Conservation (phyloP, 2,113 vertebrate species). For the Oenanthe oenanthe region DNA sequence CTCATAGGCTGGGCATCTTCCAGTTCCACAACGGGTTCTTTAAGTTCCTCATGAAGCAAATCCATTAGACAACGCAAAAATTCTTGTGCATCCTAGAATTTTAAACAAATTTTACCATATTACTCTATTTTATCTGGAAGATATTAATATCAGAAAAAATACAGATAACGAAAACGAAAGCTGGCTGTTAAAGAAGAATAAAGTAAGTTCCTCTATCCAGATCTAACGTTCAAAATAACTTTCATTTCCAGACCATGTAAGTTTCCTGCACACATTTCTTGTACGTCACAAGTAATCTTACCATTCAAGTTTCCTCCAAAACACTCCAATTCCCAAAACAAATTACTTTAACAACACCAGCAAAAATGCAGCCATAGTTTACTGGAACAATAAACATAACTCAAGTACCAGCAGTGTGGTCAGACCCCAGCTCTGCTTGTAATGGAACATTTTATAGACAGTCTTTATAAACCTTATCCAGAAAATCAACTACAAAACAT, state of each 20-base stretch:
- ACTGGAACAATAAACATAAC: accelerated
- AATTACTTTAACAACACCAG: not conserved
- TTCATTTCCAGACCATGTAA: not conserved
- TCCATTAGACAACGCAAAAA: slow-evolving; percentile 98
- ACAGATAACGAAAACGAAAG: not conserved
- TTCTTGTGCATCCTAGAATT: slow-evolving; percentile 94
- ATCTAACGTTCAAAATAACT: not conserved
- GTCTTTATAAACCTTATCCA: not conserved
- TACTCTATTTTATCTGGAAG: not conserved
- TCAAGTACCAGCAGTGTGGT: not conserved
- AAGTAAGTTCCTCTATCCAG: not conserved
- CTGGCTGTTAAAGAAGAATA: not conserved
- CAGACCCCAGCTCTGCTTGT: not conserved
- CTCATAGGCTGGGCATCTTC: slow-evolving; percentile 79
- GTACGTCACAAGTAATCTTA: not conserved
- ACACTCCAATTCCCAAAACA: not conserved
- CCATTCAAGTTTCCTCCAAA: not conserved
- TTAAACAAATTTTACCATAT: not conserved
- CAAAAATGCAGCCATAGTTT: not conserved
- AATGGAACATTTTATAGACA: not conserved
- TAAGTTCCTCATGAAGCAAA: slow-evolving; percentile 96
- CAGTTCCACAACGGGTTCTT: slow-evolving; percentile 84
- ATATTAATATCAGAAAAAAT: not conserved
- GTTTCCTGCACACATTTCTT: not conserved
- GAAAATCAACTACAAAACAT: not conserved